Base-by-base conservation (phyloP, 2,113 vertebrate species). In the Ovibos moschatus region DNA sequence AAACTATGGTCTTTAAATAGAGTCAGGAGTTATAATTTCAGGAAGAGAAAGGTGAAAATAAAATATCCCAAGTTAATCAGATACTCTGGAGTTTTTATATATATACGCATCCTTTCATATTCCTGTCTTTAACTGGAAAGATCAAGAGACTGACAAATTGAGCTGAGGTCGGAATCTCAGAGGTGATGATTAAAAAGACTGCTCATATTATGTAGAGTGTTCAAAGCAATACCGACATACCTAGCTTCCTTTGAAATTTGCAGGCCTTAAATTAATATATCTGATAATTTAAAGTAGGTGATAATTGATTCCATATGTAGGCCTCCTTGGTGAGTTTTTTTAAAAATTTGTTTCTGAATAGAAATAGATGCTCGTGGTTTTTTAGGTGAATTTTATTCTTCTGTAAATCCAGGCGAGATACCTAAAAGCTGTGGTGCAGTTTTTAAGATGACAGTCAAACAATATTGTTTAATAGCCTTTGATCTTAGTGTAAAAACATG, bases 191-290 rank as follows among this genome's bases (percentile, higher is more conserved):
- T 88, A 50, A 36, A 78, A 81, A 53, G 50, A 85, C 30, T 88
- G 57, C 92, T 95, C 81, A 43, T 85, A 60, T 40, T 62, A 76
- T 25, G 43, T 27, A 71, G 62, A 91, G n/a, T 51, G 23, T 81
- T 95, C 36, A 81, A 47, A 94, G 71, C 50, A 51, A 5, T 67
- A 40, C 55, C 33, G 28, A 50, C 30, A 6, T 55, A 15, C 27
- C 58, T 30, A 76, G 25, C 9, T 94, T 79, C 57, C 79, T 98
- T 95, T 96, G 96, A 93, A 90, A 60, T 94, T n/a, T 78, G n/a
- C 16, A 67, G 67, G 16, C 71, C 33, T 62, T 25, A 96, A 79
- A 64, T 78, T 36, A 86, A 87, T 28, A 78, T 79, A 71, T 67
- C 81, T 97, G 79, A 40, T 82, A 30, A 47, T 74, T 87, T 90